Percentiles rank a stretch among this genome's conserved stretches.
These are phyloP conservation scores for Karalla daura DNA, from an alignment of 2,797 vertebrate genomes.

Conservation along the genomic window DNA sequence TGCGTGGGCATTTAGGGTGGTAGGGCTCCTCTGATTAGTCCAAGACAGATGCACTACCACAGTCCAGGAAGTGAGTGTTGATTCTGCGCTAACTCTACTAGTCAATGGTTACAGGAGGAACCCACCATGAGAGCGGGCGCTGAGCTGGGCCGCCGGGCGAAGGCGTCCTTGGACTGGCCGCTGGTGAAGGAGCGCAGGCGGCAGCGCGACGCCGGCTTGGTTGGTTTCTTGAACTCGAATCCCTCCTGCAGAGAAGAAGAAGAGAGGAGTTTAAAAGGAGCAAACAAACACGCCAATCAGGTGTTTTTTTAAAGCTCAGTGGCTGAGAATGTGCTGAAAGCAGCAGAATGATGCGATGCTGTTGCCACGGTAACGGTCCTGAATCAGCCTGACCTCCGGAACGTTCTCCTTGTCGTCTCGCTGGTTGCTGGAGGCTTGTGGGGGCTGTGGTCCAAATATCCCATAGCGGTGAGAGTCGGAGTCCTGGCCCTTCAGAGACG, in stretches of 20 bases:
- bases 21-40: no score
- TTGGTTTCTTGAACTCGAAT: conserved; percentile 89
- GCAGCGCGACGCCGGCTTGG: conserved; percentile 79
- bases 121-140: conserved; percentile 88
- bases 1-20: no score
- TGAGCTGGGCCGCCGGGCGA: conserved; percentile 83
- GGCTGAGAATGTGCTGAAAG: no score
- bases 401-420: conserved; percentile 91
- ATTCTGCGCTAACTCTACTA: no score
- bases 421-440: conserved; percentile 13
- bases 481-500: conserved; percentile 86
- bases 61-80: no score
- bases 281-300: neutral
- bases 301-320: neutral
- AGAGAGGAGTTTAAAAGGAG: rapidly evolving
- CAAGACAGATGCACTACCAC: no score
- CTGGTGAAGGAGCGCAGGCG: conserved; percentile 54
- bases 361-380: no score
- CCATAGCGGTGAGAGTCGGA: conserved; percentile 72
- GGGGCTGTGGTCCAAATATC: conserved; percentile 67
- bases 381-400: conserved; percentile 72
- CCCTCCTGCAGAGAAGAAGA: conserved; percentile 80
- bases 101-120: no score
- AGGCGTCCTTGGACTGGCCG: conserved; percentile 71
- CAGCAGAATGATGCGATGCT: no score